These are phyloP conservation scores for Equus quagga DNA, from an alignment of 2,113 vertebrate genomes.

Conservation along the genomic window DNA sequence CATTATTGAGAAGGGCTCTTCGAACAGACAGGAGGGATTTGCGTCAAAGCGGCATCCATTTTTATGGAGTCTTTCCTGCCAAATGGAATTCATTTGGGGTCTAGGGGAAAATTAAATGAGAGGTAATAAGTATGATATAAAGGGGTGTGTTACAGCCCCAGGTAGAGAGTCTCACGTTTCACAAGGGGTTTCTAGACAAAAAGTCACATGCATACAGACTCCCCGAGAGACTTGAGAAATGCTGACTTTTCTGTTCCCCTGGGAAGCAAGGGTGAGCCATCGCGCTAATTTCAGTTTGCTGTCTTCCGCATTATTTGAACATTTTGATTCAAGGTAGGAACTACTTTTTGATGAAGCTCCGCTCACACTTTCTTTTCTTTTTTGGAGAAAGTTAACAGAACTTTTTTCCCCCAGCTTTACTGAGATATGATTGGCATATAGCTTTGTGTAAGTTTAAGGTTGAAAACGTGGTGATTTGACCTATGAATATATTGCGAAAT, in stretches of 20 bases:
- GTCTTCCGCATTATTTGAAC: neutral
- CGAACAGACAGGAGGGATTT: constrained; percentile 26
- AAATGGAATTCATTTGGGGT: neutral
- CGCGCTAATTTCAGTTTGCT: neutral
- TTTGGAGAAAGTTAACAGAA: neutral
- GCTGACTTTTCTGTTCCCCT: neutral
- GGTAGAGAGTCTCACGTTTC: neutral
- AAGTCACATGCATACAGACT: neutral
- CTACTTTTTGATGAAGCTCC: neutral
- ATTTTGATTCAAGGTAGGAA: neutral
- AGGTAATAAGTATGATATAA: neutral
- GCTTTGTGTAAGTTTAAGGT: neutral
- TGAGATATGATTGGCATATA: neutral
- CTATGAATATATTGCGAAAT: no score
- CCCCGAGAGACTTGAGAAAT: neutral
- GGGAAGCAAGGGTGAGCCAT: neutral
- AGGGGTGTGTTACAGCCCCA: constrained; percentile 8
- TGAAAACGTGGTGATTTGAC: neutral
- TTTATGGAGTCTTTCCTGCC: neutral
- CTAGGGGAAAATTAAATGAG: neutral
- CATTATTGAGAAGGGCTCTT: neutral
- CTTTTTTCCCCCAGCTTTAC: neutral
- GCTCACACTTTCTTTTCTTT: neutral
- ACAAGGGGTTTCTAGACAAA: neutral
- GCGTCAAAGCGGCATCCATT: neutral